Conservation (phyloP, 2,113 vertebrate genomes). For the Chionis minor region DNA sequence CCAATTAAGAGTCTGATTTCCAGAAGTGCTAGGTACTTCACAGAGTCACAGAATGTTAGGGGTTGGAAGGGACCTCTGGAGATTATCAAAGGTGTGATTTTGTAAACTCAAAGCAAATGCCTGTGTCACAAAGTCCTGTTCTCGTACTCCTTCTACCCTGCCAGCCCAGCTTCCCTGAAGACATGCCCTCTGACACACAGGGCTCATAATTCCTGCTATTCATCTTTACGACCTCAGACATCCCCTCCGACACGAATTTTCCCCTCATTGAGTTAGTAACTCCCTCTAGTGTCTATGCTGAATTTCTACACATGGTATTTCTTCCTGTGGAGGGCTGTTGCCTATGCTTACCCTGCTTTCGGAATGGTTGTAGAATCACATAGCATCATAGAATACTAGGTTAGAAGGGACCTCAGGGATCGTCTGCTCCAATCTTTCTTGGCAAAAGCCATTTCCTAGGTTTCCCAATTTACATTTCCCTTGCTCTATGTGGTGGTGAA, state of each 20-base stretch:
- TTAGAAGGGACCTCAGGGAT: not conserved
- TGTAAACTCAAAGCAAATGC: not conserved
- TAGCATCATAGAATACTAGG: not conserved
- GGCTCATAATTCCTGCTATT: not conserved
- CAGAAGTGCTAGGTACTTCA: not conserved
- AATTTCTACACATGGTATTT: not conserved
- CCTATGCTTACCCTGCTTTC: not conserved
- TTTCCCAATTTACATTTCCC: not conserved
- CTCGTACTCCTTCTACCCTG: not conserved
- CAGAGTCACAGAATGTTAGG: no score
- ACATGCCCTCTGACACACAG: not conserved
- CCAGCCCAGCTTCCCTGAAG: not conserved
- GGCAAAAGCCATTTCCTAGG: not conserved
- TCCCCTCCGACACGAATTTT: rapidly evolving
- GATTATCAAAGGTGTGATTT: not conserved
- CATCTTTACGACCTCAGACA: not conserved
- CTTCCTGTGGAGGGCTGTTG: not conserved
- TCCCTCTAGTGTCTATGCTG: not conserved
- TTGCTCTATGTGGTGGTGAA: not conserved
- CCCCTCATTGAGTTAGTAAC: not conserved
- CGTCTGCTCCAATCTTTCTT: not conserved
- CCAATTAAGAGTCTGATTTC: not conserved
- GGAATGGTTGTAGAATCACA: not conserved
- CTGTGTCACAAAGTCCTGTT: not conserved
- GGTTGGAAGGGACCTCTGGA: no score